These are phyloP conservation scores for Talpa occidentalis DNA, from an alignment of 2,113 vertebrate species.

Conservation along the genomic window DNA sequence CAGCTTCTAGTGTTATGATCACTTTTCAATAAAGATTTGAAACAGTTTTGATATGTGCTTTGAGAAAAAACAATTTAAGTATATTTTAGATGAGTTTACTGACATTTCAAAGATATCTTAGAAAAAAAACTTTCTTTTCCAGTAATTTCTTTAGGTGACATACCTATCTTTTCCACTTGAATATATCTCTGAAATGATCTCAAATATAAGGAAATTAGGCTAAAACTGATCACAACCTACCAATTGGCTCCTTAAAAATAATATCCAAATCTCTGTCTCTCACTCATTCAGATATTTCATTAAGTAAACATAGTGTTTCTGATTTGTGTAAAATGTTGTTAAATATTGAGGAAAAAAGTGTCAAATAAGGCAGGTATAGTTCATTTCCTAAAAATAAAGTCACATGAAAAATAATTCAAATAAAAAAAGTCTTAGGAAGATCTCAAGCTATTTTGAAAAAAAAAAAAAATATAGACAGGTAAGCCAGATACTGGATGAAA, in stretches of 20 bases:
- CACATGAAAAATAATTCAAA: neutral
- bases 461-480: no score
- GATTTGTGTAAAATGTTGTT: neutral
- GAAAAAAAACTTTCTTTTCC: conserved; percentile 41
- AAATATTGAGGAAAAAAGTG: neutral
- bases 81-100: conserved; percentile 33
- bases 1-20: neutral
- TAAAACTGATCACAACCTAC: neutral
- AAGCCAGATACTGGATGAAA: neutral
- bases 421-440: neutral
- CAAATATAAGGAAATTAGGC: neutral
- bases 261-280: neutral
- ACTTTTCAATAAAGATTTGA: conserved; percentile 67
- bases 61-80: conserved; percentile 51
- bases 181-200: neutral
- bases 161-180: neutral
- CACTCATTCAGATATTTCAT: neutral
- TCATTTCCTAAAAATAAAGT: neutral
- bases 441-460: neutral
- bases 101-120: conserved; percentile 64
- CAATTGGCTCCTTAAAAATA: neutral
- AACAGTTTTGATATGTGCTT: conserved; percentile 32
- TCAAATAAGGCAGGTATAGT: neutral
- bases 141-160: conserved; percentile 40
- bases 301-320: neutral